These are phyloP conservation scores for Parthenolecanium corni DNA, from an alignment of 2,888 invertebrate species.

Conservation along the genomic window DNA sequence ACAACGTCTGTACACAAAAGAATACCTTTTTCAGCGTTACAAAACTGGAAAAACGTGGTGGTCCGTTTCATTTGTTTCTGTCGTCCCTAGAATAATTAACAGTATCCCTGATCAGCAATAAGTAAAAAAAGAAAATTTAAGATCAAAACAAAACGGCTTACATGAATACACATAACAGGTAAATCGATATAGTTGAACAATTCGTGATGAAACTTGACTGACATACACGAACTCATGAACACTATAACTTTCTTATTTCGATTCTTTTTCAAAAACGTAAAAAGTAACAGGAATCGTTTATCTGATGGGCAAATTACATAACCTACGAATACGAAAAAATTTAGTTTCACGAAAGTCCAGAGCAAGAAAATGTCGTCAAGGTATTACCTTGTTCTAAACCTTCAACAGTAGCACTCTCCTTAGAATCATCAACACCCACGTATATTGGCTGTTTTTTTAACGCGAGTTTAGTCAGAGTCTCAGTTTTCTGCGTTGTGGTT, in stretches of 20 bases:
- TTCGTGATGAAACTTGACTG: conserved; percentile 92
- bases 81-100: conserved; percentile 62
- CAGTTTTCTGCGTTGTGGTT: conserved; percentile 84
- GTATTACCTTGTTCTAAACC: conserved; percentile 63
- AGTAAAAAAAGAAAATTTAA: neutral
- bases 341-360: too few relatives aligned
- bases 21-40: conserved; percentile 85
- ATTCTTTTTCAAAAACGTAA: conserved; percentile 94
- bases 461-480: conserved; percentile 75
- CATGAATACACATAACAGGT: conserved; percentile 91
- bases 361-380: too few relatives aligned
- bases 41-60: conserved; percentile 95
- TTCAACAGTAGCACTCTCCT: conserved; percentile 68
- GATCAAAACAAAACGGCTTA: conserved; percentile 43
- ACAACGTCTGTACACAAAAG: conserved; percentile 97
- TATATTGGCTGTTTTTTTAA: conserved; percentile 88
- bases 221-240: conserved; percentile 94
- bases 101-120: neutral
- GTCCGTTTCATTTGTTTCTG: conserved; percentile 96
- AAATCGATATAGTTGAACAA: conserved; percentile 94
- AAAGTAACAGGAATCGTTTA: conserved; percentile 85
- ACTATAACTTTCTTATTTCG: conserved; percentile 85
- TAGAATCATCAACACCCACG: conserved; percentile 85
- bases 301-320: conserved; percentile 94
- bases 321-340: too few relatives aligned